These are phyloP conservation scores for Anneissia japonica DNA, from an alignment of 35 echinoderm and acorn worm species.

Conservation along the genomic window DNA sequence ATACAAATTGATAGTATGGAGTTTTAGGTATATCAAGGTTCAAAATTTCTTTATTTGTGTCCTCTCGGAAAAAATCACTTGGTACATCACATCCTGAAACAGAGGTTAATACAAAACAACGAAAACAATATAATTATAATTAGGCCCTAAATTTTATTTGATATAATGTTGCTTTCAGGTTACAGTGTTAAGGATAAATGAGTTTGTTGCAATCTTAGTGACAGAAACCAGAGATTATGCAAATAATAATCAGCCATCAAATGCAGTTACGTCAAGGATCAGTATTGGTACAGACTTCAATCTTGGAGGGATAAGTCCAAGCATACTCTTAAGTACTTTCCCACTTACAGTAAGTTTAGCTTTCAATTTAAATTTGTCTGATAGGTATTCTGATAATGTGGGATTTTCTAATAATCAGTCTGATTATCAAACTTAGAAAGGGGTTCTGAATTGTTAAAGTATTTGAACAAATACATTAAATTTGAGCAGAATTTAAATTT, in stretches of 20 bases:
- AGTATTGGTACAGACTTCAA: constrained; percentile 43
- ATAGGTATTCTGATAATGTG: background rate
- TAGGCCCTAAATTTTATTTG: background rate
- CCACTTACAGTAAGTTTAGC: constrained; percentile 29
- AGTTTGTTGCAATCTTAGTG: constrained; percentile 71
- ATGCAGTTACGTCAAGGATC: constrained; percentile 7
- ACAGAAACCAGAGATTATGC: constrained; percentile 52
- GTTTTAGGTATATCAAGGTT: background rate
- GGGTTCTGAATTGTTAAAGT: background rate
- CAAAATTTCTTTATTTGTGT: background rate
- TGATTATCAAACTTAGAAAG: constrained; percentile 6
- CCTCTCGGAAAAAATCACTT: background rate
- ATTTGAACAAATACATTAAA: background rate
- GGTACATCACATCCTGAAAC: background rate
- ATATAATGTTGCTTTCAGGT: constrained; percentile 24
- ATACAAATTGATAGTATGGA: background rate
- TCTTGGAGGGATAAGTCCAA: constrained; percentile 53
- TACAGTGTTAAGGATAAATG: constrained; percentile 67
- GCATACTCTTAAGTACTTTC: background rate
- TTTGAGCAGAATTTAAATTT: background rate
- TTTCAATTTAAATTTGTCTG: background rate
- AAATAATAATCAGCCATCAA: constrained; percentile 4
- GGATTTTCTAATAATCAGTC: background rate
- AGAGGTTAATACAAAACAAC: background rate
- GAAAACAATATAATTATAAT: background rate